phyloP scores from a whole-genome alignment of 2,888 invertebrate species.

The Caenorhabditis plicata region DNA sequence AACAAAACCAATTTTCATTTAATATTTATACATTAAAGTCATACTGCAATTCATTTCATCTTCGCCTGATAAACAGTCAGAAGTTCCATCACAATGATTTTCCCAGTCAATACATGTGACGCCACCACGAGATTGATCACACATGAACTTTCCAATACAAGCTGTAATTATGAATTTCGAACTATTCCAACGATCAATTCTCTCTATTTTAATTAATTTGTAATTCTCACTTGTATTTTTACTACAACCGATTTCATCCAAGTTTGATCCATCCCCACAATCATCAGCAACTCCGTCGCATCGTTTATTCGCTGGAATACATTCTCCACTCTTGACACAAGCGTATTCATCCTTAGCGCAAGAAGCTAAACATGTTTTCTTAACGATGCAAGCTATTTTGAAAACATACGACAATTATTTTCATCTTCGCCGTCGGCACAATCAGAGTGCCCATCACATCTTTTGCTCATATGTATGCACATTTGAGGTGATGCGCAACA shows the following conservation, averaged over 20 bases:
- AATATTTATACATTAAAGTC: slow-evolving; percentile 4
- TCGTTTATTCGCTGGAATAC: slow-evolving; percentile 55
- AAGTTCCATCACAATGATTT: slow-evolving; percentile 55
- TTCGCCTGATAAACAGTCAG: slow-evolving; percentile 60
- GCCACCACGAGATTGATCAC: slow-evolving; percentile 48
- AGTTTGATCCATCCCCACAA: slow-evolving; percentile 61
- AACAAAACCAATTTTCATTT: slow-evolving; percentile 1
- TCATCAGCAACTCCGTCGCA: slow-evolving; percentile 64
- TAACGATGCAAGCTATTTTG: not conserved
- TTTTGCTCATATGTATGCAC: slow-evolving; percentile 49
- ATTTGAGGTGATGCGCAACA: slow-evolving; percentile 61
- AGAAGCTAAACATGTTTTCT: slow-evolving; percentile 40
- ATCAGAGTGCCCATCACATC: slow-evolving; percentile 61
- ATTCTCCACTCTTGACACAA: slow-evolving; percentile 57
- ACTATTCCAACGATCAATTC: not conserved
- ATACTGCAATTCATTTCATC: slow-evolving; percentile 62
- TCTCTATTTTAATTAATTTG: not conserved
- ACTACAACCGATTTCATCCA: slow-evolving; percentile 62
- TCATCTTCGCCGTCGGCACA: slow-evolving; percentile 62
- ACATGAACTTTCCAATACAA: slow-evolving; percentile 62
- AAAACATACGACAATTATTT: slow-evolving; percentile 59
- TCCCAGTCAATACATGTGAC: slow-evolving; percentile 54
- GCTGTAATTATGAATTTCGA: slow-evolving; percentile 38
- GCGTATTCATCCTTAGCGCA: slow-evolving; percentile 61
- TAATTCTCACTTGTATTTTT: slow-evolving; percentile 52